phyloP scores from a whole-genome alignment of 2,888 invertebrate species.

The Crematogaster levior region DNA sequence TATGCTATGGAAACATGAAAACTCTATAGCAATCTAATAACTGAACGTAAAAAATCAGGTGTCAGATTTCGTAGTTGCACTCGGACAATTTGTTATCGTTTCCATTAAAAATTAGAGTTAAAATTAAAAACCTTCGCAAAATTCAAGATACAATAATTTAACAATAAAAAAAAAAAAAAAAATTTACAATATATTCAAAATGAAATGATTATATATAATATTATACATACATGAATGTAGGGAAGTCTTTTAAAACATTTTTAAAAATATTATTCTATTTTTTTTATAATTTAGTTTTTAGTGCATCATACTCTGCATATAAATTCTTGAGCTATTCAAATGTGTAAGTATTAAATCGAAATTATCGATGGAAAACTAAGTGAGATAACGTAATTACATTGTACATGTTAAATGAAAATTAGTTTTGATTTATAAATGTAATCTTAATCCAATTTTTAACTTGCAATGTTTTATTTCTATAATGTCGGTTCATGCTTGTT shows the following conservation, averaged over 20 bases:
- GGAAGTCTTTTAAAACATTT: neutral
- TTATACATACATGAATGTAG: neutral
- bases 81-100: constrained; percentile 12
- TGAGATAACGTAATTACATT: neutral
- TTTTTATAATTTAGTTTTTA: constrained; percentile 1
- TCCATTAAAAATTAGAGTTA: neutral
- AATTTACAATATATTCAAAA: too few species aligned
- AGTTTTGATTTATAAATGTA: neutral
- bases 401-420: constrained; percentile 17
- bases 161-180: too few species aligned
- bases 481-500: neutral
- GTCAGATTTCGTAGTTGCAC: neutral
- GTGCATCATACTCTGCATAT: neutral
- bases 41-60: constrained; percentile 32
- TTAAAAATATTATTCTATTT: neutral
- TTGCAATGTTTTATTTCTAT: neutral
- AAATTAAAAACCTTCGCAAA: neutral
- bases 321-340: neutral
- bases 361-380: neutral
- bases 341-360: neutral
- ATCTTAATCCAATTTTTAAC: neutral
- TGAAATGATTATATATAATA: neutral
- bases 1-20: neutral
- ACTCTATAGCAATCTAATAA: constrained; percentile 11
- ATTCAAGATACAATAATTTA: neutral